A percentile compares a stretch with the other conserved stretches of the same genome.
phyloP scores from a whole-genome alignment of 2,113 vertebrate species.

The Tapirus terrestris region DNA sequence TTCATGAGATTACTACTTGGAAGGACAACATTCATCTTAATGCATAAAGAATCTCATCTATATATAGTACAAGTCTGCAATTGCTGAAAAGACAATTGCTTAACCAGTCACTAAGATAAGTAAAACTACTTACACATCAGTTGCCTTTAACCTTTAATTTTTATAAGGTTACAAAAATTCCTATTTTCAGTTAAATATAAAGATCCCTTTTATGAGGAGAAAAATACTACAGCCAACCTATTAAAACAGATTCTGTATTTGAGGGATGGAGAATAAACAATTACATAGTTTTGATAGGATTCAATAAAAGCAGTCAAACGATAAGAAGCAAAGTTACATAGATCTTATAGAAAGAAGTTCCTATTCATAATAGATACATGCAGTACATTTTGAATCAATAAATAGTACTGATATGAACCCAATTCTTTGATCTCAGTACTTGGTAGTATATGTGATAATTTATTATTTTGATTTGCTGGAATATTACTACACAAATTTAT shows the following conservation, averaged over 20 bases:
- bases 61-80: neutral
- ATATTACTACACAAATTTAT: neutral
- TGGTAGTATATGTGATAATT: neutral
- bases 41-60: neutral
- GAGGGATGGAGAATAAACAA: slow-evolving; percentile 12
- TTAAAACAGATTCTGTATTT: neutral
- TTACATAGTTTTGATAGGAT: neutral
- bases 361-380: neutral
- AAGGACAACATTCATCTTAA: neutral
- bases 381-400: slow-evolving; percentile 27
- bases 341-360: neutral
- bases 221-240: neutral
- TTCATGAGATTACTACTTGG: neutral
- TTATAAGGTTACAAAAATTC: neutral
- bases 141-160: neutral
- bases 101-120: neutral
- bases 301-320: neutral
- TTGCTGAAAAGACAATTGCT: neutral
- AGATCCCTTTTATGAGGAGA: neutral
- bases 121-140: neutral
- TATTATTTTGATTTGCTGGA: neutral
- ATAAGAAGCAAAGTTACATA: neutral
- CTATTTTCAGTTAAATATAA: slow-evolving; percentile 15
- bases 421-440: neutral
- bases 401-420: neutral